Percentiles rank a stretch among this genome's conserved stretches.
Conservation (phyloP, 1,140 invertebrate species). For the Eumaeus atala region DNA sequence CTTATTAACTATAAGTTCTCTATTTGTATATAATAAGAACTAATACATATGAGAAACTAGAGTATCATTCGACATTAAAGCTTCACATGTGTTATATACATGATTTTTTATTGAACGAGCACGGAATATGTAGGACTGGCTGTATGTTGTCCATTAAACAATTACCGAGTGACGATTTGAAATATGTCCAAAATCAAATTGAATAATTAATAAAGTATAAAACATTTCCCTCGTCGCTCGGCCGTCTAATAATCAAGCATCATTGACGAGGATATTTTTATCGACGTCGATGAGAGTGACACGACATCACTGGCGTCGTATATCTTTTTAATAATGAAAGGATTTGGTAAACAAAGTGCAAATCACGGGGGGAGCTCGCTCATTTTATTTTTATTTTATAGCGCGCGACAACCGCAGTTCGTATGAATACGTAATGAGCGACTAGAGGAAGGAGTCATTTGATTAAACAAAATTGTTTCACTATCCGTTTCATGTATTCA, state of each 20-base stretch:
- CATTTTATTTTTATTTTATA: slow-evolving; percentile 45
- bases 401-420: slow-evolving; percentile 20
- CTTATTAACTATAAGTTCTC: no score
- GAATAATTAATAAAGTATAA: slow-evolving; percentile 46
- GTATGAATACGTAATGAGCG: slow-evolving; percentile 29
- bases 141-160: slow-evolving; percentile 30
- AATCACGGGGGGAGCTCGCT: slow-evolving; percentile 28
- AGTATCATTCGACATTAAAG: no score
- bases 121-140: not conserved
- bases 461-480: no score
- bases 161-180: slow-evolving; percentile 20
- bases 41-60: no score
- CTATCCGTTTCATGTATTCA: no score
- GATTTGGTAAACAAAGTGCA: slow-evolving; percentile 55
- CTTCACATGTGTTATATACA: no score
- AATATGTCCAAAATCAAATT: slow-evolving; percentile 20
- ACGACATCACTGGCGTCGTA: slow-evolving; percentile 38
- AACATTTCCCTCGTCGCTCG: slow-evolving; percentile 34
- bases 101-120: not conserved
- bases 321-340: slow-evolving; percentile 68
- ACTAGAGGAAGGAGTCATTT: no score
- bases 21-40: no score
- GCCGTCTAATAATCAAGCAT: slow-evolving; percentile 21
- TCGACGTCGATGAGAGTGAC: slow-evolving; percentile 30
- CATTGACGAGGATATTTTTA: slow-evolving; percentile 34